Conservation (phyloP, 2,888 invertebrate genomes). For the Chymomyza fuscimana region DNA sequence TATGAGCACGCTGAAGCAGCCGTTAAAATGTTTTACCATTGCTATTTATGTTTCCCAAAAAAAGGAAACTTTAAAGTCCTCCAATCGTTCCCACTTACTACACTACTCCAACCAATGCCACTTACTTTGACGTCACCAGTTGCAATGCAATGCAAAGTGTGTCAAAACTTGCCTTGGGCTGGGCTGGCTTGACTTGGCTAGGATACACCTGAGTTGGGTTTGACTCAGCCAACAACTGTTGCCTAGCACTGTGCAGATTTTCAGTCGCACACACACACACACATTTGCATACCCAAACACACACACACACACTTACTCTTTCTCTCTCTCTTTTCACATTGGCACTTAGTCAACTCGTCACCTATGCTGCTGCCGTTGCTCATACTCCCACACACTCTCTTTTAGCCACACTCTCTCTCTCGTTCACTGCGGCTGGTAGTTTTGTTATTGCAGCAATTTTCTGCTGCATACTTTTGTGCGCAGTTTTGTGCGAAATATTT, state of each 20-base stretch:
- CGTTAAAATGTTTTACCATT: constrained; percentile 42
- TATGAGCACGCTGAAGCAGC: constrained; percentile 34
- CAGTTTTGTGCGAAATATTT: constrained; percentile 40
- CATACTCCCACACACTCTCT: neutral
- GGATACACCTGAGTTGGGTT: neutral
- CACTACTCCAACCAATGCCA: neutral
- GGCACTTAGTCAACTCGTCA: constrained; percentile 59
- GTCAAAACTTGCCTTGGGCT: constrained; percentile 56
- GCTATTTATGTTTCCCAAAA: constrained; percentile 5
- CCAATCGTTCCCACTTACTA: neutral
- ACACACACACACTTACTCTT: neutral
- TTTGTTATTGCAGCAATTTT: constrained; percentile 22
- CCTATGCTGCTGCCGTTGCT: constrained; percentile 31
- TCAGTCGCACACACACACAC: neutral
- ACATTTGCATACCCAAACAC: too few relatives aligned
- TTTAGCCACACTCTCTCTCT: neutral
- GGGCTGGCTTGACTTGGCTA: constrained; percentile 11
- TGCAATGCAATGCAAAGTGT: constrained; percentile 54
- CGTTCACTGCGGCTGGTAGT: neutral
- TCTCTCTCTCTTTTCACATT: neutral
- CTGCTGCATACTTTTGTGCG: constrained; percentile 45
- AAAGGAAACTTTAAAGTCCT: neutral
- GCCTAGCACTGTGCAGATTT: constrained; percentile 5
- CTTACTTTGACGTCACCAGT: constrained; percentile 5
- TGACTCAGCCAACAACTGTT: constrained; percentile 3